Conservation (phyloP, 2,797 vertebrate species). For the Chelmon rostratus region DNA sequence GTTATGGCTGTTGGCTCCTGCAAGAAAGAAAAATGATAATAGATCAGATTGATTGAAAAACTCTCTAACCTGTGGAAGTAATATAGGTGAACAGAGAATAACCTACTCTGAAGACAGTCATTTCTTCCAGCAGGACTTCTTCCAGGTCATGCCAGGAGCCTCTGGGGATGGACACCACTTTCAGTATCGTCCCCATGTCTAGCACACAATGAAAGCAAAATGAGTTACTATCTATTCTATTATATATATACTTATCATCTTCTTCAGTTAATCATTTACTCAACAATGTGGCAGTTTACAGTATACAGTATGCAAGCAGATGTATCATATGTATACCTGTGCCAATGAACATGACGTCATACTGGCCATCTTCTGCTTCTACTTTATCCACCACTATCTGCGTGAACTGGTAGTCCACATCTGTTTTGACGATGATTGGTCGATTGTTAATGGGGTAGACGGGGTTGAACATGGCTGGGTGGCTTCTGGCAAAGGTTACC, state of each 20-base stretch:
- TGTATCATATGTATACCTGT: constrained; percentile 88
- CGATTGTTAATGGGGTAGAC: constrained; percentile 95
- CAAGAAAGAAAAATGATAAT: constrained; percentile 18
- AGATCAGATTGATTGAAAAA: neutral
- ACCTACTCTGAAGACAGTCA: constrained; percentile 96
- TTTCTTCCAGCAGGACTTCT: constrained; percentile 98
- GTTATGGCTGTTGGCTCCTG: constrained; percentile 94
- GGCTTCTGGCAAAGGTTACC: constrained; percentile 96
- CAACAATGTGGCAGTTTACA: neutral
- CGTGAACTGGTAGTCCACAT: constrained; percentile 98
- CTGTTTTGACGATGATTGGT: constrained; percentile 96
- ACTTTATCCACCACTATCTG: constrained; percentile 98
- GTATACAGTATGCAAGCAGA: neutral
- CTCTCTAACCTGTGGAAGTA: neutral
- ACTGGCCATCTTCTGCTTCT: constrained; percentile 97
- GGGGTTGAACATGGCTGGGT: constrained; percentile 97
- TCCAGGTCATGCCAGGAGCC: constrained; percentile 99
- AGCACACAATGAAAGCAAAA: constrained; percentile 52
- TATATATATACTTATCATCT: neutral
- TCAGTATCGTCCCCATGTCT: constrained; percentile 97
- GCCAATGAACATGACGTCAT: constrained; percentile 99
- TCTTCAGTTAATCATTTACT: neutral
- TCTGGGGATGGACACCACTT: constrained; percentile 97
- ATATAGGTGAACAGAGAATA: neutral
- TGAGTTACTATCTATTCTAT: neutral